Conservation (phyloP, 2,888 invertebrate species). For the Callosobruchus maculatus region DNA sequence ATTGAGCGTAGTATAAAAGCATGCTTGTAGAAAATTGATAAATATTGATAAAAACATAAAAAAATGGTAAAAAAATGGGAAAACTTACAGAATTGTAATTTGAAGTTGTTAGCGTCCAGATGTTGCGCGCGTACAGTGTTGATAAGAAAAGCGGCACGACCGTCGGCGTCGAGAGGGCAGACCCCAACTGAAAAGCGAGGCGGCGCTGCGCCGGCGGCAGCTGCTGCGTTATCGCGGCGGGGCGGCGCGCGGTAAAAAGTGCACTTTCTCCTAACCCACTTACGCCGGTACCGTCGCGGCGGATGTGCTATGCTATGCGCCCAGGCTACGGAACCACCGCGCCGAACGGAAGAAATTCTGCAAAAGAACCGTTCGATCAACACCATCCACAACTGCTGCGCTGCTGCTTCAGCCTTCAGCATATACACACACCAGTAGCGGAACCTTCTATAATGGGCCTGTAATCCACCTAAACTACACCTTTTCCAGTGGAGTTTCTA, state of each 20-base stretch:
- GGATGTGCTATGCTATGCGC: not conserved
- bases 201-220: too few species aligned
- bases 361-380: not conserved
- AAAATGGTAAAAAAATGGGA: not conserved
- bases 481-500: too few species aligned
- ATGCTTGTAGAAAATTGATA: not conserved
- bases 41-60: not conserved
- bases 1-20: too few species aligned
- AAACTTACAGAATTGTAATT: slow-evolving; percentile 7
- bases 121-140: slow-evolving; percentile 3
- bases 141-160: slow-evolving; percentile 30
- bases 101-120: not conserved
- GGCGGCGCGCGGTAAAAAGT: slow-evolving; percentile 44
- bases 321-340: too few species aligned
- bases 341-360: not conserved
- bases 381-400: not conserved
- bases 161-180: slow-evolving; percentile 43
- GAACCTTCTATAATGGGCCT: too few species aligned
- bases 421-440: too few species aligned
- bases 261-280: slow-evolving; percentile 50
- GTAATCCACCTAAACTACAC: too few species aligned
- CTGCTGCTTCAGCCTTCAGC: too few species aligned
- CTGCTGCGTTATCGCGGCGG: slow-evolving; percentile 21
- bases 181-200: not conserved
- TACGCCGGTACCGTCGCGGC: slow-evolving; percentile 25